A percentile compares a stretch with the other conserved stretches of the same genome.
phyloP scores from a whole-genome alignment of 2,113 vertebrate genomes.

The Hippolais icterina region DNA sequence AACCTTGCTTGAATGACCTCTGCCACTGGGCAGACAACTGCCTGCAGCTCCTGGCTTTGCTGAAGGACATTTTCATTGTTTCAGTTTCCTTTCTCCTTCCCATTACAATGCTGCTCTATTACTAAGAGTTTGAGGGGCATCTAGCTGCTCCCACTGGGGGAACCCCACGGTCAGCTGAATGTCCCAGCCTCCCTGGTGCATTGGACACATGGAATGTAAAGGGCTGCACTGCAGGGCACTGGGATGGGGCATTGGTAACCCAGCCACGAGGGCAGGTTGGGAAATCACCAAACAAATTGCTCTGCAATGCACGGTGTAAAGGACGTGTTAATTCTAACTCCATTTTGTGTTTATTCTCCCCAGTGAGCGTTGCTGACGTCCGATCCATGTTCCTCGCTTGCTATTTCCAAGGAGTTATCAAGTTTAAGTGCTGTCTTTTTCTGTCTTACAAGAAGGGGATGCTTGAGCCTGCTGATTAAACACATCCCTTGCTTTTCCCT shows the following conservation, averaged over 20 bases:
- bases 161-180: background rate
- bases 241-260: background rate
- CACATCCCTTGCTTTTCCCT: constrained; percentile 49
- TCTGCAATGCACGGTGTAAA: background rate
- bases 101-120: background rate
- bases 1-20: background rate
- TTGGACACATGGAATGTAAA: background rate
- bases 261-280: background rate
- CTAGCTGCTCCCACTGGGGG: background rate
- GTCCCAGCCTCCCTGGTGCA: background rate
- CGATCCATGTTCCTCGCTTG: background rate
- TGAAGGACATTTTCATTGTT: background rate
- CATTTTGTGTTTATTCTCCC: constrained; percentile 28
- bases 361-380: background rate
- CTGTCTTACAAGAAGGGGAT: constrained; percentile 41
- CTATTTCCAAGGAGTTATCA: constrained; percentile 45
- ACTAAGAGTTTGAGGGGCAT: background rate
- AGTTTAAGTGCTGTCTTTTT: constrained; percentile 51
- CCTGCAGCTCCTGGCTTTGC: background rate
- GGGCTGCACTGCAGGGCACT: background rate
- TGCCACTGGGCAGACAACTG: background rate
- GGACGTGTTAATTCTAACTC: constrained; percentile 3
- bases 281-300: background rate
- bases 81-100: background rate
- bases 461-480: constrained; percentile 59